These are phyloP conservation scores for Nesogale talazaci DNA, from an alignment of 2,113 vertebrate genomes.

Conservation along the genomic window DNA sequence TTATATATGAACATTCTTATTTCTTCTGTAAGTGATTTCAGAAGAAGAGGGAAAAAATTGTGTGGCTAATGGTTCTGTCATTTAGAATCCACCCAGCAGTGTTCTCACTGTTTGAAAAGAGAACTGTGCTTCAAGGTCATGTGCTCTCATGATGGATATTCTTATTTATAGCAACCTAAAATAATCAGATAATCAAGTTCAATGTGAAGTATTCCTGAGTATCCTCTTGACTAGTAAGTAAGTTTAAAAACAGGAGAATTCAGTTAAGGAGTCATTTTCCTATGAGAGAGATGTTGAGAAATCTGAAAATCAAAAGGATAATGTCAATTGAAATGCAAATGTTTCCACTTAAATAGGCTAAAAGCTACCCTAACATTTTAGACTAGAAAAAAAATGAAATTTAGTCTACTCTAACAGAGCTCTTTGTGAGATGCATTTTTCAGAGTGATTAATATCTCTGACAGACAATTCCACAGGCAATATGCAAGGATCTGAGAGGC, in stretches of 20 bases:
- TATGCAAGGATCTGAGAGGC: constrained; percentile 58
- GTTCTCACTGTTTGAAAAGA: not conserved
- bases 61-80: not conserved
- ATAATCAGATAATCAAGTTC: constrained; percentile 31
- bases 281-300: constrained; percentile 37
- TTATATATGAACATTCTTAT: not conserved
- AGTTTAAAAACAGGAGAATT: constrained; percentile 57
- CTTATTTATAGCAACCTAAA: not conserved
- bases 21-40: not conserved
- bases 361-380: constrained; percentile 73
- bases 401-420: constrained; percentile 54
- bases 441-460: constrained; percentile 77
- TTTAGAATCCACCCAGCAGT: not conserved
- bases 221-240: not conserved
- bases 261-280: constrained; percentile 45
- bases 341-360: constrained; percentile 56
- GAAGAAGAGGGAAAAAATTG: not conserved
- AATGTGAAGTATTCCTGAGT: not conserved
- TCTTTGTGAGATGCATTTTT: constrained; percentile 75
- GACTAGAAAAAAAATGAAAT: constrained; percentile 74
- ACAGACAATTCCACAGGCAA: constrained; percentile 65
- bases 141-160: not conserved
- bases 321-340: constrained; percentile 78
- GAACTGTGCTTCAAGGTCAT: not conserved
- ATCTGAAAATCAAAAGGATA: constrained; percentile 67